Evolutionary conservation across 2,797 vertebrate genomes (phyloP).

Genomic region (Acanthurus leucopareius): DNA sequence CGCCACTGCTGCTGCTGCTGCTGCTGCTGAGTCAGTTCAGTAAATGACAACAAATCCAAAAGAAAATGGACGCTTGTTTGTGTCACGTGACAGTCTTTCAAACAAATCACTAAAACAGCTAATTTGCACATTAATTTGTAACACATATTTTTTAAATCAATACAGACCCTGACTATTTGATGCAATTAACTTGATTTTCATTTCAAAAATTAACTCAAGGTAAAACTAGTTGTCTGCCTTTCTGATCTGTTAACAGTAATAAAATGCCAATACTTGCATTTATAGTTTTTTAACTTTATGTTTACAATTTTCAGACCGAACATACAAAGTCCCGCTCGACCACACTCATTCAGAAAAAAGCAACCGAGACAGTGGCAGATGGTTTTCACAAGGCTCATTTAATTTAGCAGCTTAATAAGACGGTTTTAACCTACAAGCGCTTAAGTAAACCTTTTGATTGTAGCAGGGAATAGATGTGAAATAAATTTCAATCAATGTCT

Average conservation of each 20-base stretch:
- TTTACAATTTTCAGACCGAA: slow-evolving; percentile 40
- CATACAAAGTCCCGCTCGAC: slow-evolving; percentile 40
- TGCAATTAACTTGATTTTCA: neutral
- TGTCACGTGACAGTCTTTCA: slow-evolving; percentile 20
- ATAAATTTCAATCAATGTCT: slow-evolving; percentile 58
- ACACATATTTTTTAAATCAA: neutral
- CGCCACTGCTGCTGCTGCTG: slow-evolving; percentile 24
- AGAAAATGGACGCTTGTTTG: slow-evolving; percentile 43
- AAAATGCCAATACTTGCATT: slow-evolving; percentile 30
- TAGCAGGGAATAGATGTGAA: slow-evolving; percentile 52
- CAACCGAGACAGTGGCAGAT: slow-evolving; percentile 68
- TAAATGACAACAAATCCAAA: slow-evolving; percentile 61
- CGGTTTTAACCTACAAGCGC: slow-evolving; percentile 61
- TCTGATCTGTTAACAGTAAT: slow-evolving; percentile 37
- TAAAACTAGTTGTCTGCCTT: neutral
- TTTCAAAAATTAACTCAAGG: neutral
- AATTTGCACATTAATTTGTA: neutral
- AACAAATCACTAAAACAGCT: slow-evolving; percentile 13
- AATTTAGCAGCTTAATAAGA: slow-evolving; percentile 74
- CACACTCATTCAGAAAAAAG: slow-evolving; percentile 68
- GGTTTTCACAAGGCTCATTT: slow-evolving; percentile 77
- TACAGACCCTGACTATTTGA: neutral
- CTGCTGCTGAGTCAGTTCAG: slow-evolving; percentile 74
- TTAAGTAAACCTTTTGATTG: slow-evolving; percentile 70
- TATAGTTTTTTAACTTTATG: slow-evolving; percentile 24